Conservation (phyloP, 2,888 invertebrate species). For the Anticlea derivata region DNA sequence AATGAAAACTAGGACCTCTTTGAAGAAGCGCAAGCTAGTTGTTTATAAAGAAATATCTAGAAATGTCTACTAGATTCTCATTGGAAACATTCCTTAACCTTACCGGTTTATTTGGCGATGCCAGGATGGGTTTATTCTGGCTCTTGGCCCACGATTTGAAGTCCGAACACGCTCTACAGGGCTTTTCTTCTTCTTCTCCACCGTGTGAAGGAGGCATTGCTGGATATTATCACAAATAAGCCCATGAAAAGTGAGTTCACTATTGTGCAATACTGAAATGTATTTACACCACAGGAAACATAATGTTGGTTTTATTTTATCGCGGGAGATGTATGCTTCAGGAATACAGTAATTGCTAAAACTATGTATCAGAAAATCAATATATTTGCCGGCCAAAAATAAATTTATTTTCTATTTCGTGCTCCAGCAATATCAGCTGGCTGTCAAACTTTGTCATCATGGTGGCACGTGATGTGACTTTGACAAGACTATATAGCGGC, state of each 20-base stretch:
- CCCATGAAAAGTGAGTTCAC: slow-evolving; percentile 43
- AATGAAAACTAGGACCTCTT: neutral
- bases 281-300: slow-evolving; percentile 3
- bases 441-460: neutral
- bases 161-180: slow-evolving; percentile 88
- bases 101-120: slow-evolving; percentile 55
- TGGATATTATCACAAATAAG: slow-evolving; percentile 34
- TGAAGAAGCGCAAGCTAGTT: no score
- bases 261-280: slow-evolving; percentile 50
- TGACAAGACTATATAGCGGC: neutral
- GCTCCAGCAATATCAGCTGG: neutral
- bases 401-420: slow-evolving; percentile 4
- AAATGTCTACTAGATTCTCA: slow-evolving; percentile 27
- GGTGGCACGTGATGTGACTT: slow-evolving; percentile 17
- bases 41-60: slow-evolving; percentile 16
- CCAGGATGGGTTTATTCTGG: slow-evolving; percentile 69
- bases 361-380: neutral
- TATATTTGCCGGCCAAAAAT: slow-evolving; percentile 8
- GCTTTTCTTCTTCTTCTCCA: slow-evolving; percentile 75
- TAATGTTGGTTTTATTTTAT: neutral
- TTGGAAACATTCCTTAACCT: slow-evolving; percentile 49
- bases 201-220: slow-evolving; percentile 62
- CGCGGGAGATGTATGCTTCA: neutral
- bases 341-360: neutral
- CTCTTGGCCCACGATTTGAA: slow-evolving; percentile 88